These are phyloP conservation scores for Synergus gifuensis DNA, from an alignment of 2,888 invertebrate genomes.

Conservation along the genomic window DNA sequence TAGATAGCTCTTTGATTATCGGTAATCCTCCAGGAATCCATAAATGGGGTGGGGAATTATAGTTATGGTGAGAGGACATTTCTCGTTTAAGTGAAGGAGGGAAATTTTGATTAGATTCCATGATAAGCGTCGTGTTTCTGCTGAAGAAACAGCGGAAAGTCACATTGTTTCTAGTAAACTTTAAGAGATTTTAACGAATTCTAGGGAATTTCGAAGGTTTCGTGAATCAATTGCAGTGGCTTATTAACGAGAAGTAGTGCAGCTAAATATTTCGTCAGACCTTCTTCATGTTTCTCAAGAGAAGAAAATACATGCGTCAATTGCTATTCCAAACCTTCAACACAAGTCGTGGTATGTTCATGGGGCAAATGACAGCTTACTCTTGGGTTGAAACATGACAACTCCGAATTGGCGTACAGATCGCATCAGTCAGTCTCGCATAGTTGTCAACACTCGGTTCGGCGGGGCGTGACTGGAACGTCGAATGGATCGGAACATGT, in stretches of 20 bases:
- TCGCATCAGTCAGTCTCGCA: slow-evolving; percentile 62
- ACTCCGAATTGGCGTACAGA: slow-evolving; percentile 62
- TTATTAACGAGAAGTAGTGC: neutral
- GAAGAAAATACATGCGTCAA: neutral
- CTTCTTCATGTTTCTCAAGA: neutral
- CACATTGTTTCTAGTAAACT: too few relatives aligned
- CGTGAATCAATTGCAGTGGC: too few relatives aligned
- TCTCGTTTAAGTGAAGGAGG: neutral
- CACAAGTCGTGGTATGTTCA: neutral
- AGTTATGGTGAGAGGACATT: slow-evolving; percentile 37
- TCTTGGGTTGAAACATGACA: slow-evolving; percentile 62
- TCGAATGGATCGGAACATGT: slow-evolving; percentile 47
- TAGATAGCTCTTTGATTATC: slow-evolving; percentile 48
- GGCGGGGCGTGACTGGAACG: slow-evolving; percentile 1
- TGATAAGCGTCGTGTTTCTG: too few relatives aligned
- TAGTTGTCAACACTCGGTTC: slow-evolving; percentile 59
- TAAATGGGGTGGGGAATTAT: slow-evolving; percentile 39
- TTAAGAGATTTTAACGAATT: too few relatives aligned
- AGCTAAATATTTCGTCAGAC: neutral
- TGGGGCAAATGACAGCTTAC: slow-evolving; percentile 27
- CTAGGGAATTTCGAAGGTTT: too few relatives aligned
- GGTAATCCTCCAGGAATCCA: neutral
- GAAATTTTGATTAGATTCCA: too few relatives aligned
- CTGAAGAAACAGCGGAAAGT: too few relatives aligned
- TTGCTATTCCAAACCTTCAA: neutral